Evolutionary conservation across 2,888 invertebrate species (phyloP).

Genomic region (Cyclophora punctaria): DNA sequence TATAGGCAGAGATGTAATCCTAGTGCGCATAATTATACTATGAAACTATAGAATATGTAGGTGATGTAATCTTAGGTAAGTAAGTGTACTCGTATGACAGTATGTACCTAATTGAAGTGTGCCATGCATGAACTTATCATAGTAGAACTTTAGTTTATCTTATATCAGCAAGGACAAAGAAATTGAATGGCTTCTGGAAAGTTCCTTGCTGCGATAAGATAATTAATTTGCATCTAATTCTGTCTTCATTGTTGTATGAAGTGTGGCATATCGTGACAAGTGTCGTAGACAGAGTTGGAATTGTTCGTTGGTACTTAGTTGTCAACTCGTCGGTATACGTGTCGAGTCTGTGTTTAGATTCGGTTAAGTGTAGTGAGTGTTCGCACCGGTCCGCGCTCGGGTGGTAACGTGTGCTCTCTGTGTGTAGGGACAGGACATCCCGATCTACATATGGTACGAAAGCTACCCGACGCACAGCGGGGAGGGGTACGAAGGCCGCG

Average conservation of each 20-base stretch:
- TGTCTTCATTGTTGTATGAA: slow-evolving; percentile 17
- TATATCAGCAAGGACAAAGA: slow-evolving; percentile 19
- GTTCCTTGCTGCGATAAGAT: slow-evolving; percentile 23
- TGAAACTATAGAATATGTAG: slow-evolving; percentile 7
- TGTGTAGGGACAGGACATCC: slow-evolving; percentile 93
- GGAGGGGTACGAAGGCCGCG: slow-evolving; percentile 93
- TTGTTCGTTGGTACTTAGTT: slow-evolving; percentile 25
- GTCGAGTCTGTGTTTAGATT: slow-evolving; percentile 28
- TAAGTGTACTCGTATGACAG: slow-evolving; percentile 3
- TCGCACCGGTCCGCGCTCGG: slow-evolving; percentile 34
- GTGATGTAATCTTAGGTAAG: slow-evolving; percentile 7
- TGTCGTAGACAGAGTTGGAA: slow-evolving; percentile 41
- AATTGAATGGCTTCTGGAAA: neutral
- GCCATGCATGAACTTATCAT: slow-evolving; percentile 18
- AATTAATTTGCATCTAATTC: slow-evolving; percentile 17
- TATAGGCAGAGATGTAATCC: neutral
- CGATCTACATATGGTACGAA: slow-evolving; percentile 98
- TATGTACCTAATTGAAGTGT: slow-evolving; percentile 8
- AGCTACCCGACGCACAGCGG: slow-evolving; percentile 97
- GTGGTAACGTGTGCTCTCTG: slow-evolving; percentile 30
- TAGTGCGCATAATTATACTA: slow-evolving; percentile 6
- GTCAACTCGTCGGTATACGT: slow-evolving; percentile 21
- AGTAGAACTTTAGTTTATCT: slow-evolving; percentile 16
- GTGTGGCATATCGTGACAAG: slow-evolving; percentile 3
- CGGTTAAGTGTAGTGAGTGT: slow-evolving; percentile 21